Percentiles rank a stretch among this genome's conserved stretches.
Evolutionary conservation across 2,113 vertebrate species (phyloP).

Genomic region (Mastomys coucha): DNA sequence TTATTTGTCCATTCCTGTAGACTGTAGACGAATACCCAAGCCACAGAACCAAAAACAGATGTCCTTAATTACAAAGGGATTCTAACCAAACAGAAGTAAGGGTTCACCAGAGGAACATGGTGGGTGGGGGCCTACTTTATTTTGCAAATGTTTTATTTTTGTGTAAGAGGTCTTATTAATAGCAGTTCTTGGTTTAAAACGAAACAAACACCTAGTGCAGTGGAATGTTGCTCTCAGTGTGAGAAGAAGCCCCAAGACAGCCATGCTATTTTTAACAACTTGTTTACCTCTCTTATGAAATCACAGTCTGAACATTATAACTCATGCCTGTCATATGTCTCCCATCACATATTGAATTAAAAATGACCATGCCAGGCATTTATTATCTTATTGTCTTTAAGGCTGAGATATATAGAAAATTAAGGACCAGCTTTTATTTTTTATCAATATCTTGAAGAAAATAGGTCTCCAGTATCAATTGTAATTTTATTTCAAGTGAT

Average conservation of each 20-base stretch:
- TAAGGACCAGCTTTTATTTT: slow-evolving; percentile 4
- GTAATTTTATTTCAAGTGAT: slow-evolving; percentile 36
- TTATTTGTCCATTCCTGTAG: slow-evolving; percentile 2
- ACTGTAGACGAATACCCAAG: slow-evolving; percentile 15
- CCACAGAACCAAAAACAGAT: slow-evolving; percentile 57
- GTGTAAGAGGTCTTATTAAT: slow-evolving; percentile 67
- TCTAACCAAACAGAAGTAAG: background rate
- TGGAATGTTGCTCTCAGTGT: background rate
- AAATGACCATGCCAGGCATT: background rate
- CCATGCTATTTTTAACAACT: slow-evolving; percentile 49
- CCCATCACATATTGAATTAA: slow-evolving; percentile 31
- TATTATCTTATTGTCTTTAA: background rate
- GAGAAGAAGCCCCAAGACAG: slow-evolving; percentile 19
- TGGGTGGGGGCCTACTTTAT: slow-evolving; percentile 12
- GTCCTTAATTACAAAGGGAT: slow-evolving; percentile 45
- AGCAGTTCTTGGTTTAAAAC: slow-evolving; percentile 46
- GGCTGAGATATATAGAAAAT: background rate
- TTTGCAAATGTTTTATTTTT: slow-evolving; percentile 71
- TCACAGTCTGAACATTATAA: background rate
- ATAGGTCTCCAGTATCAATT: background rate
- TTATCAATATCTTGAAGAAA: slow-evolving; percentile 44
- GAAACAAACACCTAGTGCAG: background rate
- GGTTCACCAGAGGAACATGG: slow-evolving; percentile 13
- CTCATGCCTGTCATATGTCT: background rate
- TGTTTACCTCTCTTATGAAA: slow-evolving; percentile 39